phyloP scores from a whole-genome alignment of 2,888 invertebrate species.

The Heliothis peltigera region DNA sequence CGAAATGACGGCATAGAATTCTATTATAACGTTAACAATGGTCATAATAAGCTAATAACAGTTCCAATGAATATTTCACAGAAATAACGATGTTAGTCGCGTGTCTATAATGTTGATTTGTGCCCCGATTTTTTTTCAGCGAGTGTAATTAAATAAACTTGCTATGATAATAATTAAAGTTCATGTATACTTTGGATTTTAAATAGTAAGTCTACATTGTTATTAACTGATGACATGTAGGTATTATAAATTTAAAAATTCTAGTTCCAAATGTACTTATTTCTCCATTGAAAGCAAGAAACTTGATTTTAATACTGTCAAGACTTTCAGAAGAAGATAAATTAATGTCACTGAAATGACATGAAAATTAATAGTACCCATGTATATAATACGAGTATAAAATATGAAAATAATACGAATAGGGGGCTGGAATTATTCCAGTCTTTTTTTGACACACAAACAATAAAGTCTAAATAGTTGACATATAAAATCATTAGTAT shows the following conservation, averaged over 20 bases:
- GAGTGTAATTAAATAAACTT: slow-evolving; percentile 45
- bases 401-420: too few species aligned
- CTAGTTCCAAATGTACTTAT: too few species aligned
- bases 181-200: neutral
- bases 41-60: slow-evolving; percentile 61
- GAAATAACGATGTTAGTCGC: slow-evolving; percentile 58
- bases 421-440: too few species aligned
- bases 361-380: too few species aligned
- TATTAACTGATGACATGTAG: too few species aligned
- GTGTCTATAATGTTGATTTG: slow-evolving; percentile 50
- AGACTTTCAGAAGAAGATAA: too few species aligned
- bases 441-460: too few species aligned
- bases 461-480: slow-evolving; percentile 72
- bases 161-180: slow-evolving; percentile 15
- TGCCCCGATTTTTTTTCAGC: slow-evolving; percentile 39
- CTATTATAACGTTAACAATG: slow-evolving; percentile 55
- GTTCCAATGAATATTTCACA: slow-evolving; percentile 59
- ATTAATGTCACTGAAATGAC: too few species aligned
- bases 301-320: too few species aligned
- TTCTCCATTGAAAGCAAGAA: too few species aligned
- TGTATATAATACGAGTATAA: too few species aligned
- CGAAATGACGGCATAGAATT: slow-evolving; percentile 66
- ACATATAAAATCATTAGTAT: slow-evolving; percentile 81
- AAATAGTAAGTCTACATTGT: neutral
- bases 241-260: too few species aligned